Conservation (phyloP, 2,888 invertebrate genomes). For the Watsonalla cultraria region DNA sequence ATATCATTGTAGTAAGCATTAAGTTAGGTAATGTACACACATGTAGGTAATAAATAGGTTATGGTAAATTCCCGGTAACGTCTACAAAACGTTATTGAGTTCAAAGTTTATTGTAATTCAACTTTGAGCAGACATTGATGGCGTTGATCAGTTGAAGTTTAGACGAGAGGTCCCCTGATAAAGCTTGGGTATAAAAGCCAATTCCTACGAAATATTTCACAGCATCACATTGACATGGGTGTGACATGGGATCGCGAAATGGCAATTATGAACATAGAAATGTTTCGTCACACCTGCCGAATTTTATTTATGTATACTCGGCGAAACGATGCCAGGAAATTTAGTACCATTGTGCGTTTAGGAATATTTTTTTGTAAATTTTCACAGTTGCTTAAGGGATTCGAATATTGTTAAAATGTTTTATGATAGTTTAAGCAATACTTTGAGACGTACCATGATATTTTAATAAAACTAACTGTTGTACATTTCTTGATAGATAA, state of each 20-base stretch:
- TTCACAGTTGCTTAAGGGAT: no score
- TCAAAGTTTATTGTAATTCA: neutral
- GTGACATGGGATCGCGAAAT: slow-evolving; percentile 53
- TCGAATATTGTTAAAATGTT: no score
- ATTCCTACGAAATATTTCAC: slow-evolving; percentile 52
- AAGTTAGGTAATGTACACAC: no score
- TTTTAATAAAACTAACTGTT: no score
- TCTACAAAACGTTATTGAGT: no score
- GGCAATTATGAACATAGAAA: slow-evolving; percentile 48
- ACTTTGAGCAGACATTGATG: slow-evolving; percentile 4
- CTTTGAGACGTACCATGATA: no score
- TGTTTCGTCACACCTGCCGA: slow-evolving; percentile 31
- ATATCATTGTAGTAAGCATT: no score
- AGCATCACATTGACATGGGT: slow-evolving; percentile 57
- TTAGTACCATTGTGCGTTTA: neutral
- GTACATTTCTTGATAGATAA: no score
- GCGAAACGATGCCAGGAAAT: neutral
- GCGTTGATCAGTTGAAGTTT: slow-evolving; percentile 4
- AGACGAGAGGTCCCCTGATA: slow-evolving; percentile 32
- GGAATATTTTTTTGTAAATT: no score
- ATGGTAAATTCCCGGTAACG: no score
- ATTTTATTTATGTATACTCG: slow-evolving; percentile 12
- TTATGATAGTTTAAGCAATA: no score
- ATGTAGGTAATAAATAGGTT: no score
- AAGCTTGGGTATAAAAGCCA: slow-evolving; percentile 45